Percentiles rank a stretch among this genome's conserved stretches.
phyloP scores from a whole-genome alignment of 2,113 vertebrate genomes.

The Pogonocichla stellata region DNA sequence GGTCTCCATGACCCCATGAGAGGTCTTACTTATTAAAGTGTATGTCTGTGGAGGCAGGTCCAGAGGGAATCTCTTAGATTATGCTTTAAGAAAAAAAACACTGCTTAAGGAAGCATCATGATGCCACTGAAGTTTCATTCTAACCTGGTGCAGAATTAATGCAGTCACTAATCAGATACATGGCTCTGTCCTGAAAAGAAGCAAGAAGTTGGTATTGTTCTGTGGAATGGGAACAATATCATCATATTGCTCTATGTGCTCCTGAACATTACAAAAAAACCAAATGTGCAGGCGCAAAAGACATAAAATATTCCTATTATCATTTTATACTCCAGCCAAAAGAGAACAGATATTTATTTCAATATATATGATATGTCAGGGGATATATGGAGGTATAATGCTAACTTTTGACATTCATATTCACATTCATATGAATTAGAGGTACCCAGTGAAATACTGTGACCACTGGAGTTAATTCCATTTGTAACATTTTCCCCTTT shows the following conservation, averaged over 20 bases:
- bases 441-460: background rate
- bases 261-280: background rate
- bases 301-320: background rate
- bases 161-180: background rate
- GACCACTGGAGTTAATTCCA: background rate
- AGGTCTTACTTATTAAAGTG: constrained; percentile 73
- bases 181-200: background rate
- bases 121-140: background rate
- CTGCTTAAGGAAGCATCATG: constrained; percentile 55
- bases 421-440: background rate
- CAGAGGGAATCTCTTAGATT: constrained; percentile 66
- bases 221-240: background rate
- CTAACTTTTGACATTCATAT: background rate
- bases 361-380: background rate
- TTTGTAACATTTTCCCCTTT: background rate
- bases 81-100: constrained; percentile 59
- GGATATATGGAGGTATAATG: background rate
- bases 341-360: background rate
- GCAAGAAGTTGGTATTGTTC: background rate
- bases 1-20: constrained; percentile 64
- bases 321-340: background rate
- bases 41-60: constrained; percentile 66
- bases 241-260: background rate
- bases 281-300: background rate
- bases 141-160: background rate